phyloP scores from a whole-genome alignment of 2,113 vertebrate genomes.

The Ia io region DNA sequence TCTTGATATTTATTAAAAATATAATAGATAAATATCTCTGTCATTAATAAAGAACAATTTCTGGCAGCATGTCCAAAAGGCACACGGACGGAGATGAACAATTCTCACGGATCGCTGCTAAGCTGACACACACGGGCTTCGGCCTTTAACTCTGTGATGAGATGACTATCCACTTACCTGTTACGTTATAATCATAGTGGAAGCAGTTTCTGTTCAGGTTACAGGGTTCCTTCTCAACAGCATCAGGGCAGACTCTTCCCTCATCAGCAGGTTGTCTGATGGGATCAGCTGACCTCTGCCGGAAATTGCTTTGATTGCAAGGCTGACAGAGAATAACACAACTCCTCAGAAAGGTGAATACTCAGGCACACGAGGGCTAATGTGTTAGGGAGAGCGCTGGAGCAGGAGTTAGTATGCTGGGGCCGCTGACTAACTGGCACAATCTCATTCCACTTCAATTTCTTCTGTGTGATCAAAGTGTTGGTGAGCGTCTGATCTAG shows the following conservation, averaged over 20 bases:
- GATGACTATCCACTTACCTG: conserved; percentile 82
- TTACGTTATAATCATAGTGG: conserved; percentile 98
- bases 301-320: conserved; percentile 87
- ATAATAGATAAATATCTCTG: background rate
- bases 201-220: conserved; percentile 95
- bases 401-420: too few species aligned
- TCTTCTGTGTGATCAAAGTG: background rate
- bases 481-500: background rate
- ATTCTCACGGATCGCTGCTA: background rate
- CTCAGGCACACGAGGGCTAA: background rate
- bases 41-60: background rate
- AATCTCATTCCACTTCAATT: background rate
- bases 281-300: conserved; percentile 86
- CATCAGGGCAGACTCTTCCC: conserved; percentile 89
- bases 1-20: background rate
- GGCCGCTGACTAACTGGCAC: background rate
- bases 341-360: conserved; percentile 27
- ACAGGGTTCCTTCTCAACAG: conserved; percentile 88
- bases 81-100: background rate
- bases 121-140: rapidly evolving
- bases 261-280: conserved; percentile 86
- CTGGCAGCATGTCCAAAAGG: background rate
- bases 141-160: background rate
- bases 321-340: conserved; percentile 84
- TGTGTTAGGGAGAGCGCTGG: background rate